These are phyloP conservation scores for Torymus auratus DNA, from an alignment of 2,888 invertebrate species.

Conservation along the genomic window DNA sequence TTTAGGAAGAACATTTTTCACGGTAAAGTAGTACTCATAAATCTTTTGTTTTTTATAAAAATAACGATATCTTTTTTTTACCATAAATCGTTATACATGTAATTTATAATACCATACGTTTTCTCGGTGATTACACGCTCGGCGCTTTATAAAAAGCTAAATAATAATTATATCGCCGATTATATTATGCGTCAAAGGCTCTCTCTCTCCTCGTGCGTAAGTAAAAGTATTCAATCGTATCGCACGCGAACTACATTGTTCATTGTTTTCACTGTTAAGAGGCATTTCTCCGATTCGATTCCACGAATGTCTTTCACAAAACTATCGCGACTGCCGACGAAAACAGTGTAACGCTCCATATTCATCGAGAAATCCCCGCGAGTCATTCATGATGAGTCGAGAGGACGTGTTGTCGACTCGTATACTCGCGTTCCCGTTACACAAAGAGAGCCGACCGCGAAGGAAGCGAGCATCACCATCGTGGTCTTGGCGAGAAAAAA, in stretches of 20 bases:
- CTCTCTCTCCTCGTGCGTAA: neutral
- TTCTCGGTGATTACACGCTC: neutral
- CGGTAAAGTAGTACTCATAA: neutral
- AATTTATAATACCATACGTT: neutral
- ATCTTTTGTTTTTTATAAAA: constrained; percentile 2
- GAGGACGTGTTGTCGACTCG: neutral
- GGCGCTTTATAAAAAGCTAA: neutral
- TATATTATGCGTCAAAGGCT: constrained; percentile 2
- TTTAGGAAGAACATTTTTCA: neutral
- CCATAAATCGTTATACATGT: neutral
- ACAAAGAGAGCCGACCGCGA: neutral
- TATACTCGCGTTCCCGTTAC: constrained; percentile 30
- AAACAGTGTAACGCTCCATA: neutral
- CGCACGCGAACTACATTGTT: constrained; percentile 27
- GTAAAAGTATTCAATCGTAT: constrained; percentile 34
- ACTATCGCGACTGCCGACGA: neutral
- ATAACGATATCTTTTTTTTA: constrained; percentile 1
- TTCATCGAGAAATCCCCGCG: neutral
- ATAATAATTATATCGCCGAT: constrained; percentile 10
- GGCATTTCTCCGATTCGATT: neutral
- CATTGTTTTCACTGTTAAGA: neutral
- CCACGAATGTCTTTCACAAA: neutral
- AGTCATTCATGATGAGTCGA: constrained; percentile 8
- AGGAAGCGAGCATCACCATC: neutral
- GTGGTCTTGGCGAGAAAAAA: neutral